Base-by-base conservation (phyloP, 2,888 invertebrate genomes). In the Caenorhabditis sp. region DNA sequence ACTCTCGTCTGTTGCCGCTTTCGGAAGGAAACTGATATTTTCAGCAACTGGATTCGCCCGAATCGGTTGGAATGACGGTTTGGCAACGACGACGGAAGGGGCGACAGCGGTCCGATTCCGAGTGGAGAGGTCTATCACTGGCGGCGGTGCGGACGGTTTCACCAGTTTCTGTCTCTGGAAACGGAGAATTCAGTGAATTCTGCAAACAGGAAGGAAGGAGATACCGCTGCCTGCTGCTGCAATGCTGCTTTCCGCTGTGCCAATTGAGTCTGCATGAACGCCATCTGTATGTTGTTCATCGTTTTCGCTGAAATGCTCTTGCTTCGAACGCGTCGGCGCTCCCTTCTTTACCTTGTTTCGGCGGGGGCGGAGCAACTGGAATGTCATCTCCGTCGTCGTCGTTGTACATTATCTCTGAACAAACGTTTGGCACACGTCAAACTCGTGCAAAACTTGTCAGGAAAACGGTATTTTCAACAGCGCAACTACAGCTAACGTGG, bases 251-350 rank as follows among this genome's bases (percentile, higher is more conserved):
- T 83, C 65, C 81, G 82, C 26, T 86, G 79, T 13, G 84, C 83
- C 15, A 88, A 56, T 45, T 88, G 88, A 8, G 85, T 70, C 53
- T 88, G 85, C 37, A 88, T 68, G 43, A 88, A 86, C 30, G 80
- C 76, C 78, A 88, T 79, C 32, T 84, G 79, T 48, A 84, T 79
- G 41, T 82, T 68, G 32, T 66, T 62, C 63, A 76, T 61, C 9
- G 76, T 70, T 39, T 75, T 75, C 6, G 74, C 66, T 73, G 56
- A 17, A 65, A 62, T 30, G 24, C 20, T 24, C n/a, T n/a, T n/a
- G n/a, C n/a, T n/a, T n/a, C n/a, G n/a, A n/a, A n/a, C n/a, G n/a
- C n/a, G n/a, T n/a, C n/a, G n/a, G n/a, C n/a, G n/a, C n/a, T n/a
- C n/a, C n/a, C n/a, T n/a, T n/a, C n/a, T n/a, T n/a, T n/a, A 68